Base-by-base conservation (phyloP, 2,113 vertebrate species). In the Apodemus sylvaticus region DNA sequence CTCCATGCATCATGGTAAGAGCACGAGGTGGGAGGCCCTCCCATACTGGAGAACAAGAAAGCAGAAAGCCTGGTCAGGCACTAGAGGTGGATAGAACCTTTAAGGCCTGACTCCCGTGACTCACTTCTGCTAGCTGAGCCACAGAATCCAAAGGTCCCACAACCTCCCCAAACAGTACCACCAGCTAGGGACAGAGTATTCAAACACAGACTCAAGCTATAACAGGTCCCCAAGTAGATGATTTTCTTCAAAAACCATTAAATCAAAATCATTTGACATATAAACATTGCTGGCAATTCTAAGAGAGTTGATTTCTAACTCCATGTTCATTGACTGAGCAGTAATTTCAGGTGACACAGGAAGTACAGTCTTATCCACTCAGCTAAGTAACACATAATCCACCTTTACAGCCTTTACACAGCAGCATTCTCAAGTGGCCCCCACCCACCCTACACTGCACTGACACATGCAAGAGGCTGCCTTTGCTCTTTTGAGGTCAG, bases 231-330 rank as follows among this genome's bases (percentile, higher is more conserved):
- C 22, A 88, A 95, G n/a, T 89, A 88, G 86, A 86, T 92, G 93
- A 19, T 83, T 87, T 89, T 82, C 79, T 81, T n/a, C n/a, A 86
- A 94, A 94, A 94, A 88, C 58, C 74, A 92, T 89, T 95, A 81
- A 78, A 93, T 81, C 62, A 42, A 87, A 97, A 66, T 39, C 73
- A 94, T 26, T 48, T 77, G 53, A 87, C 68, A 95, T 62, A 91
- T 78, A 94, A 85, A 62, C 53, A 86, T 66, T 76, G 60, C 7
- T 55, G 31, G 71, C 53, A 26, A 55, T 86, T 82, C 39, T 73
- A 64, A 85, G 91, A 53, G 64, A 94, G 60, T 34, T 92, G 73
- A 5, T 68, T 89, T 95, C 76, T 86, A 95, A 82, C 55, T 95
- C 48, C 60, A 74, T 62, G 93, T 53, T 68, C 92, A 88, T 34